Base-by-base conservation (phyloP, 1,140 invertebrate genomes). In the Dryas iulia region DNA sequence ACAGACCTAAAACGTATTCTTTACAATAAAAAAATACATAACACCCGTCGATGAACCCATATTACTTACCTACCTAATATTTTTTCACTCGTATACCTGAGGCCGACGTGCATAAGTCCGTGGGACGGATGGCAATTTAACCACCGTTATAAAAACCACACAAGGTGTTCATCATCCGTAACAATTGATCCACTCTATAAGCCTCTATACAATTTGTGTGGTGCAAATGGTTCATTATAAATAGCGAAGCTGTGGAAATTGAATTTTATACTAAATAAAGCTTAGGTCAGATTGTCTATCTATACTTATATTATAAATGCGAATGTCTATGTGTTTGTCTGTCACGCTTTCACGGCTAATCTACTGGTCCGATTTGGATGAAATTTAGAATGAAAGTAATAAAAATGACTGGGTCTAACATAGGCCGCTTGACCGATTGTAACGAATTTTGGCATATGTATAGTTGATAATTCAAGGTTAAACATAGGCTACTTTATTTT, bases 121-220 rank as follows among this genome's bases (percentile, higher is more conserved):
- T 5, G 18, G 14, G 6, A 18, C 39, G 39, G 39, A 7, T 47
- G 39, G 14, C 53, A 56, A 56, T 56, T 24, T 56, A 56, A 56
- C n/a, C 11, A 23, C 24, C 23, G 53, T 56, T 56, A 56, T 24
- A 56, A 56, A 56, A 56, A 26, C 53, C 23, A 56, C 39, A 47
- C 39, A 47, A 47, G 39, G 39, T 47, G 39, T 47, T 47, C 39
- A 47, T 47, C 14, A 7, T 47, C 18, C 39, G 18, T 21, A 21
- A 47, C 39, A 47, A 47, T 47, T 21, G 39, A 47, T 47, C 39
- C 39, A 47, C 18, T 47, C 21, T 47, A 47, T 14, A 21, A 21
- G 7, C 0, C 39, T 47, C 21, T 8, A 47, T 0, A 21, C n/a
- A 47, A 47, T 18, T 47, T 18, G 2, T 2, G 8, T 7, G 7